Base-by-base conservation (phyloP, 2,797 vertebrate genomes). In the Helarctos malayanus region DNA sequence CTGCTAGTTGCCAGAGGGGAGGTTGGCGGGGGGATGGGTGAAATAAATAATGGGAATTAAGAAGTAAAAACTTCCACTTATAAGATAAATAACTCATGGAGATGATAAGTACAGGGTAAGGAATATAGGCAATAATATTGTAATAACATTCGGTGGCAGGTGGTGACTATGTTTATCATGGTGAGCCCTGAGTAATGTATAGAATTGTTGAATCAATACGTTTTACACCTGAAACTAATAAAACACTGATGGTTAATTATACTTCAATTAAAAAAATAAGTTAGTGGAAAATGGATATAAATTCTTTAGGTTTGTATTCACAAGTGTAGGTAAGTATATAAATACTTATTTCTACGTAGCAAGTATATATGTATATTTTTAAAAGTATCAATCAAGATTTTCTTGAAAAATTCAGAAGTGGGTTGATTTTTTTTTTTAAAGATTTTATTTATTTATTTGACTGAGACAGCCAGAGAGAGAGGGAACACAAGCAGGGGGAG, bases 351-450 rank as follows among this genome's bases (percentile, higher is more conserved):
- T 89, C 7, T 84, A 5, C 59, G 45, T 57, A 41, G 27, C 38
- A 91, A 21, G 63, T 35, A 68, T 19, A 8, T 68, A 11, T 68
- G 18, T 68, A 68, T 65, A 5, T 35, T 71, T 56, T 88, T 89
- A 32, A 38, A 80, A 80, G 38, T 25, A 73, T 49, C 49, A 54
- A 18, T 63, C 41, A 84, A 23, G 5, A 54, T 93, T 88, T 84
- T 25, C 57, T 79, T 93, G 45, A 35, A 86, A 82, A 95, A 56
- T 78, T 95, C 52, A 93, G 54, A 87, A 75, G 80, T 68, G 19
- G 13, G 16, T 87, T 86, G 57, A 27, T 73, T 41, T 41, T 41
- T 41, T 41, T 41, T 41, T 41, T 41, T 41, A 5, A 41, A 41
- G 41, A 41, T 41, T 41, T 41, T 41, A 41, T 5, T 41, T 41